Conservation (phyloP, 2,888 invertebrate species). For the Mesochorus sp. region DNA sequence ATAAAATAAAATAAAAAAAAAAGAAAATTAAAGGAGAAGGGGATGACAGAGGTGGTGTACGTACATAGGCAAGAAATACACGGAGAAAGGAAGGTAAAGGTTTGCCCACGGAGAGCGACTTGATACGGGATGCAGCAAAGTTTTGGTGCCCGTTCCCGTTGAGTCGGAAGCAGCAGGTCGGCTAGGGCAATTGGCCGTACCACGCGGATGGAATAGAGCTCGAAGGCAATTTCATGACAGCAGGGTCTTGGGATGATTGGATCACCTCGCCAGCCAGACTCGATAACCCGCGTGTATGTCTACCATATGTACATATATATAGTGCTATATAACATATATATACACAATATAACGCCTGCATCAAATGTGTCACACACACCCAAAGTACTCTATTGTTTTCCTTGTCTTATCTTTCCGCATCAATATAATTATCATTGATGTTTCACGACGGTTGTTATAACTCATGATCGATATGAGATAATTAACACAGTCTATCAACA, state of each 20-base stretch:
- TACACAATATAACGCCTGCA: constrained; percentile 16
- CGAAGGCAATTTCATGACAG: constrained; percentile 79
- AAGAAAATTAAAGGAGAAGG: background rate
- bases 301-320: constrained; percentile 2
- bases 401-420: constrained; percentile 65
- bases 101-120: constrained; percentile 62
- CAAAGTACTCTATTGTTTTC: no score
- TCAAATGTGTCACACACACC: background rate
- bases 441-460: no score
- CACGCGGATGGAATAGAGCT: constrained; percentile 77
- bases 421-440: no score
- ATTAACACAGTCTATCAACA: no score
- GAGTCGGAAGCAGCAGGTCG: constrained; percentile 63
- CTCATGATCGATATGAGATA: no score
- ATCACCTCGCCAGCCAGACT: constrained; percentile 73
- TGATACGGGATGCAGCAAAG: constrained; percentile 77
- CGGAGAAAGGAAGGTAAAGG: constrained; percentile 34
- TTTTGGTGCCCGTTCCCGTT: constrained; percentile 64
- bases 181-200: constrained; percentile 76
- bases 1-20: background rate
- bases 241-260: constrained; percentile 80
- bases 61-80: constrained; percentile 40
- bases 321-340: constrained; percentile 14
- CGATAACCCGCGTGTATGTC: constrained; percentile 70
- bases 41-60: constrained; percentile 21